phyloP scores from a whole-genome alignment of 2,113 vertebrate species.

The Ammodramus savannarum region DNA sequence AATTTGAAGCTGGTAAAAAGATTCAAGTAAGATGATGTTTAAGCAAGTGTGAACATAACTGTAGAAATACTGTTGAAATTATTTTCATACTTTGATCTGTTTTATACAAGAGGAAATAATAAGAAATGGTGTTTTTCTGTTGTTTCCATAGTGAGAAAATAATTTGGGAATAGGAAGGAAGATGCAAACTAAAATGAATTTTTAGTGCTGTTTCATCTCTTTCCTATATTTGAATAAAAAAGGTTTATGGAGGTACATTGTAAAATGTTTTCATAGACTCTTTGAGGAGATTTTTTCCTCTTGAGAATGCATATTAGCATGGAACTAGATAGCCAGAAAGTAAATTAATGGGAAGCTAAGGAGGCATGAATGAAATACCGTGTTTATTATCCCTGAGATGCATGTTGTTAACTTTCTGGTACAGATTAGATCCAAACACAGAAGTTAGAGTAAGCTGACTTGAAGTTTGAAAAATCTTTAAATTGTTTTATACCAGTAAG shows the following conservation, averaged over 20 bases:
- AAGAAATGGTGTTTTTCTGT: neutral
- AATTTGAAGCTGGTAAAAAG: neutral
- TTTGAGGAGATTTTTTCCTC: neutral
- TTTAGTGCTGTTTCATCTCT: neutral
- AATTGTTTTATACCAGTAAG: neutral
- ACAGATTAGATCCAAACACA: neutral
- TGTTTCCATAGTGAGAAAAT: neutral
- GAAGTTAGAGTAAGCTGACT: neutral
- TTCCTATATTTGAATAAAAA: neutral
- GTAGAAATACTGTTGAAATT: neutral
- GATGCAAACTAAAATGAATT: neutral
- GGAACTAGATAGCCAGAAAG: neutral
- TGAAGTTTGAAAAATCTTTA: neutral
- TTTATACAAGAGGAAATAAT: neutral
- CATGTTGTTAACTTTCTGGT: neutral
- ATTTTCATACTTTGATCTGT: neutral
- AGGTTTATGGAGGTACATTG: neutral
- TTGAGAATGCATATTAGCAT: accelerated
- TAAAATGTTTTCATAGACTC: neutral
- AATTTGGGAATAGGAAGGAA: neutral
- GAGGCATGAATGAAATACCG: neutral
- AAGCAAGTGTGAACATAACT: neutral
- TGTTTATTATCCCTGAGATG: neutral
- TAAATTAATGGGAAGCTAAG: neutral
- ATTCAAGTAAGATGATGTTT: neutral